Evolutionary conservation across 1,140 invertebrate species (phyloP), one percentile per base, ranked within the genome.

Genomic region (Cydia amplana): DNA sequence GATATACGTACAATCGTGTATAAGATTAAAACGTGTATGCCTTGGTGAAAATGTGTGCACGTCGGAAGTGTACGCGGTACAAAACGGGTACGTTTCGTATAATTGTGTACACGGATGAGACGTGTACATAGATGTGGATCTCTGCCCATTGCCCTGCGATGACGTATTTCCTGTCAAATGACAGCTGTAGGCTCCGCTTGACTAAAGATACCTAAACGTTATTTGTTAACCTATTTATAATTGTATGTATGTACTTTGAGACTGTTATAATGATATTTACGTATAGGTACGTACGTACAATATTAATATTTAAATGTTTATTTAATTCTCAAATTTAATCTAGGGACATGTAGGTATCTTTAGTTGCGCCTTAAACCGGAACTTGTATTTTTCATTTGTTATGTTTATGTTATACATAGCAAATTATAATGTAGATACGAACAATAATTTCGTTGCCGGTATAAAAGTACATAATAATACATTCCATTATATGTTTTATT

Each of bases 201-300:
- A 82, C 80, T 85, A 82, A 82, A 73, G 87, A 83, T 84, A 84
- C 79, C 81, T 79, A 76, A 81, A 79, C 78, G 80, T 83, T 73
- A 81, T 84, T 90, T 91, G 90, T 92, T 91, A 89, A 85, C 79
- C 84, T 92, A 91, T 92, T 89, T 92, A 90, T 91, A 90, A 88
- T 90, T 92, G 89, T 92, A 92, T 92, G 88, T 92, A 91, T 92
- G 90, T 92, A 92, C 88, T 87, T 85, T 88, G 89, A 91, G 90
- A 92, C 90, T 92, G 89, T 91, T 92, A 91, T 84, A 85, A 89
- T 83, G 82, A 87, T 89, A 90, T 89, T 91, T 91, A 90, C 87
- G 86, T 89, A 89, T 88, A 83, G 80, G 87, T 91, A 88, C 87
- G 84, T 91, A 90, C 90, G 85, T 90, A 91, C 88, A 90, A 89